Base-by-base conservation (phyloP, 1,140 invertebrate genomes). In the Dinoponera quadriceps region DNA sequence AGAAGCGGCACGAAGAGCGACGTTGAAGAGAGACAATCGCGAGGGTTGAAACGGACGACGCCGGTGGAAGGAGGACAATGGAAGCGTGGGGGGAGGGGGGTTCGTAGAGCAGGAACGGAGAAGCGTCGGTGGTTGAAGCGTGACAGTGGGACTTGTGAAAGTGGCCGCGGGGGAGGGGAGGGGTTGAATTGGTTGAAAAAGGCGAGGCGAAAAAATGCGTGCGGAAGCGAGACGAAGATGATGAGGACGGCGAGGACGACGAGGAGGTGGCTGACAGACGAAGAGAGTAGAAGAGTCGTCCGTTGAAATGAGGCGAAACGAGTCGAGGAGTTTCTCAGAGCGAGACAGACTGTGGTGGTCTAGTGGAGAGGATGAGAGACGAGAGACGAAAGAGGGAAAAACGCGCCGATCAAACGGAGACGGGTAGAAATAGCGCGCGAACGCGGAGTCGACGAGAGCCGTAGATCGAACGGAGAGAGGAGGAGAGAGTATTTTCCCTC, bases 181-280 rank as follows among this genome's bases (percentile, higher is more conserved):
- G 55, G 29, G 25, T 18, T 48, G 51, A 72, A 63, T 14, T 13
- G 33, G 55, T 29, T 60, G 22, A 60, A 48, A 55, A 38, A 63
- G 33, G 71, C 20, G 62, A 65, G 27, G 29, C 29, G 63, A 29
- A 72, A 74, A 69, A 81, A 73, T 66, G 84, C 38, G 63, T 83
- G 49, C n/a, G 14, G 71, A 63, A 65, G 66, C 14, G n/a, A 38
- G 20, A 59, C 20, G 29, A 20, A 77, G 51, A 73, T 2, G 27
- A 1, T 25, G 13, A 38, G 3, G 11, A 57, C 11, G 3, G 25
- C 20, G 14, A 27, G 0, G 68, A 63, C 25, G 27, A 48, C 7
- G 49, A 2, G 22, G 4, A 7, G 60, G 16, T 14, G 18, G 27
- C 5, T 29, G 49, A 65, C 14, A 48, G 18, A 75, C 18, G 14